phyloP scores from a whole-genome alignment of 2,113 vertebrate species.

The Psephotus haematonotus region DNA sequence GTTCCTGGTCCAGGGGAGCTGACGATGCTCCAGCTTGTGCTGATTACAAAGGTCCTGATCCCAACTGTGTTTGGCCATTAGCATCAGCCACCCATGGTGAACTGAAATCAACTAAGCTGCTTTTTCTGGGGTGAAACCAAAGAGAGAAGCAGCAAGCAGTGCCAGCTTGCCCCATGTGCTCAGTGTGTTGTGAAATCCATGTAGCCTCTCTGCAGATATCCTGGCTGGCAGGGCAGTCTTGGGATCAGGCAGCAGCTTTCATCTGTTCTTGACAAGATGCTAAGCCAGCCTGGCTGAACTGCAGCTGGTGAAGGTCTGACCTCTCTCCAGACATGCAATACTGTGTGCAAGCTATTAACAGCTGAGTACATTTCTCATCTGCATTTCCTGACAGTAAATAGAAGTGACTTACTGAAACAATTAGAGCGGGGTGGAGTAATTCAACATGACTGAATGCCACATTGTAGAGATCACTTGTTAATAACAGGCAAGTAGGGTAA shows the following conservation, averaged over 20 bases:
- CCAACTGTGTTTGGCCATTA: not conserved
- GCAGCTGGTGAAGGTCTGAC: not conserved
- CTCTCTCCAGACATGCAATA: not conserved
- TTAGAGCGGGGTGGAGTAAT: conserved; percentile 18
- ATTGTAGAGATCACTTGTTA: not conserved
- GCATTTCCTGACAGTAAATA: conserved; percentile 16
- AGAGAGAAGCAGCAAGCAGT: not conserved
- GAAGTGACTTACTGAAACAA: not conserved
- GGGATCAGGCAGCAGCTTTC: not conserved
- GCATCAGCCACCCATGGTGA: not conserved
- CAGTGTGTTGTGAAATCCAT: not conserved
- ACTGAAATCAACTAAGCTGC: accelerated
- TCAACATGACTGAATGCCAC: not conserved
- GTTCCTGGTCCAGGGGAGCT: not conserved
- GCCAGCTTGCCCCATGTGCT: not conserved
- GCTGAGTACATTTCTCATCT: not conserved
- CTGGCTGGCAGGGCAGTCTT: not conserved
- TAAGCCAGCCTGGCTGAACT: not conserved
- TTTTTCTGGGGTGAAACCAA: not conserved
- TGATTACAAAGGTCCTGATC: not conserved
- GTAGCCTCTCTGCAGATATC: not conserved
- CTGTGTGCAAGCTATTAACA: not conserved
- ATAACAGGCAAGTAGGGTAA: not conserved
- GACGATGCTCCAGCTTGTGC: not conserved
- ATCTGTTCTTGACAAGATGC: not conserved